Evolutionary conservation across 1,140 invertebrate genomes (phyloP).

Genomic region (Uloborus diversus): DNA sequence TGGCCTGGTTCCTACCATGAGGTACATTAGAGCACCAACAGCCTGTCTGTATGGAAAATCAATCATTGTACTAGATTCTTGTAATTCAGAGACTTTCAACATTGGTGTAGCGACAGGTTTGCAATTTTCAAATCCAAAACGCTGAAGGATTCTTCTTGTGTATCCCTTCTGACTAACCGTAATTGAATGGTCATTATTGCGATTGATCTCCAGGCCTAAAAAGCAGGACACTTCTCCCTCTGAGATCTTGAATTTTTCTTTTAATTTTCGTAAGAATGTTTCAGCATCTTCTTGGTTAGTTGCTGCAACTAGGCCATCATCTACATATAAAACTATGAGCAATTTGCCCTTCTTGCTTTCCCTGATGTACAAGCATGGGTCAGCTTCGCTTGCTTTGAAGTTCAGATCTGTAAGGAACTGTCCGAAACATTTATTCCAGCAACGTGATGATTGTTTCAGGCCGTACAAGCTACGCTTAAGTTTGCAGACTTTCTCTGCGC

Average conservation of each 20-base stretch:
- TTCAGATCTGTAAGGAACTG: not conserved
- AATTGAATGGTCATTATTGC: conserved; percentile 20
- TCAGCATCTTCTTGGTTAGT: no score
- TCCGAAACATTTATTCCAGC: conserved; percentile 62
- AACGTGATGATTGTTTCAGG: conserved; percentile 65
- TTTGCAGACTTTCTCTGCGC: conserved; percentile 51
- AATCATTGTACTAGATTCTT: not conserved
- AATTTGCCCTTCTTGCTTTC: not conserved
- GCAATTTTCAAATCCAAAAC: conserved; percentile 50
- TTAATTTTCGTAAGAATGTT: conserved; percentile 4
- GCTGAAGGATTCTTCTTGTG: conserved; percentile 34
- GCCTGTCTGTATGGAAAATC: conserved; percentile 52
- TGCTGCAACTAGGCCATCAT: no score
- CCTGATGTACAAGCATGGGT: conserved; percentile 36
- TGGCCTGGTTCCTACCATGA: conserved; percentile 65
- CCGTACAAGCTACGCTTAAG: conserved; percentile 65
- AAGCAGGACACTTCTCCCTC: conserved; percentile 3
- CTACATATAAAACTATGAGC: conserved; percentile 36
- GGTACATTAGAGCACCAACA: conserved; percentile 65
- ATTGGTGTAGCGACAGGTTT: conserved; percentile 42
- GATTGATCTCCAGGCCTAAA: conserved; percentile 24
- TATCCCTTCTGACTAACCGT: conserved; percentile 29
- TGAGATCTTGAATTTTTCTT: conserved; percentile 33
- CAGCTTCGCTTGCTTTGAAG: not conserved
- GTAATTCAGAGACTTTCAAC: not conserved